Percentiles rank a stretch among this genome's conserved stretches.
phyloP scores from a whole-genome alignment of 1,140 invertebrate genomes.

The Anastrepha obliqua region DNA sequence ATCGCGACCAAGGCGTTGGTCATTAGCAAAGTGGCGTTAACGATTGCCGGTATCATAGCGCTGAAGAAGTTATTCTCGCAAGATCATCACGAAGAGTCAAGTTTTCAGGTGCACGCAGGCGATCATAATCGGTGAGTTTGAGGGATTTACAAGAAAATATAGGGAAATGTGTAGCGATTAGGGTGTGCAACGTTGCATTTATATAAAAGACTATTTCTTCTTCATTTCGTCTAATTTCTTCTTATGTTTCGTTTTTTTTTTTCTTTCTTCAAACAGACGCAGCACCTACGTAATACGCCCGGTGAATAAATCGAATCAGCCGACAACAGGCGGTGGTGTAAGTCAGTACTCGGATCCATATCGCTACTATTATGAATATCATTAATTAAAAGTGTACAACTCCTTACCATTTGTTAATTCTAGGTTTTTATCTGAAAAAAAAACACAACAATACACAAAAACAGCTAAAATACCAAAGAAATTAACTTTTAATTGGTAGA shows the following conservation, averaged over 20 bases:
- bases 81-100: slow-evolving; percentile 77
- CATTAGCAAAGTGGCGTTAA: slow-evolving; percentile 81
- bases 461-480: slow-evolving; percentile 58
- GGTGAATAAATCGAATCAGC: slow-evolving; percentile 70
- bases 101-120: slow-evolving; percentile 80
- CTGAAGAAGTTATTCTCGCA: slow-evolving; percentile 82
- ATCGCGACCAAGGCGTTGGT: slow-evolving; percentile 82
- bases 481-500: neutral
- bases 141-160: neutral
- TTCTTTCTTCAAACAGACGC: slow-evolving; percentile 71
- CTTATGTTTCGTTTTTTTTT: slow-evolving; percentile 47
- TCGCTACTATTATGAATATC: slow-evolving; percentile 76
- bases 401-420: slow-evolving; percentile 35
- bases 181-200: too few species aligned
- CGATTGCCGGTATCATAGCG: slow-evolving; percentile 81
- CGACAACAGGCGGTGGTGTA: slow-evolving; percentile 64
- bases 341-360: slow-evolving; percentile 76
- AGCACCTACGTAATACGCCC: slow-evolving; percentile 79
- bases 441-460: neutral
- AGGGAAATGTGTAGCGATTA: neutral
- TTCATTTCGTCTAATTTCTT: neutral
- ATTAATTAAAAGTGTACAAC: slow-evolving; percentile 59
- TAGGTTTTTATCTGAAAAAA: slow-evolving; percentile 14
- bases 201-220: too few species aligned
- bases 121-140: slow-evolving; percentile 78